Percentiles rank a stretch among this genome's conserved stretches.
Evolutionary conservation across 2,113 vertebrate species (phyloP).

Genomic region (Heptranchias perlo): DNA sequence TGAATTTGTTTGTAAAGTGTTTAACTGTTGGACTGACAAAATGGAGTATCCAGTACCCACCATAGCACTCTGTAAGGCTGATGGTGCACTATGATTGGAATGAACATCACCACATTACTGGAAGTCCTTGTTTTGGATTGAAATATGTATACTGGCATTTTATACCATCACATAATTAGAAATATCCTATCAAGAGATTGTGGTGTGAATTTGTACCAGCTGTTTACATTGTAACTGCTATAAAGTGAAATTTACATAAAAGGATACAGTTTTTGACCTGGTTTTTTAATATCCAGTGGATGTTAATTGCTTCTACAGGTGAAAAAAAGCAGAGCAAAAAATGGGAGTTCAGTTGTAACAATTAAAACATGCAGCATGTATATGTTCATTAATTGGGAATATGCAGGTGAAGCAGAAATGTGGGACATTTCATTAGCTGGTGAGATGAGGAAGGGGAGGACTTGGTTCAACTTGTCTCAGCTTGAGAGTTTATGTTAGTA

Average conservation of each 20-base stretch:
- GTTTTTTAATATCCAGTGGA: conserved; percentile 42
- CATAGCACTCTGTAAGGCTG: not conserved
- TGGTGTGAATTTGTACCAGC: conserved; percentile 60
- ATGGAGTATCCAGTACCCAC: not conserved
- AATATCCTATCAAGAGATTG: conserved; percentile 52
- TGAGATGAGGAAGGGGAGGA: not conserved
- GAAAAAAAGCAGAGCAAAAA: conserved; percentile 69
- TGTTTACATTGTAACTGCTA: conserved; percentile 53
- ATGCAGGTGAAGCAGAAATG: not conserved
- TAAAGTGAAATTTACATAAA: conserved; percentile 36
- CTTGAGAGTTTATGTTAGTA: too few species aligned
- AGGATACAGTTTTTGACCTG: conserved; percentile 57
- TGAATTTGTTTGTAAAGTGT: not conserved
- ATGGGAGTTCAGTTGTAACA: conserved; percentile 34
- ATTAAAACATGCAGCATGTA: not conserved
- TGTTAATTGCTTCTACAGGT: conserved; percentile 53
- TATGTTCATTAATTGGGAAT: not conserved
- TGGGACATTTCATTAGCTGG: not conserved
- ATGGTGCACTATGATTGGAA: not conserved
- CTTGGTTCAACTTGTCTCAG: not conserved
- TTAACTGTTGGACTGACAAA: not conserved
- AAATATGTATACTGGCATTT: not conserved
- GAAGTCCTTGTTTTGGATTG: not conserved
- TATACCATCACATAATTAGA: conserved; percentile 46
- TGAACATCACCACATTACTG: not conserved